Base-by-base conservation (phyloP, 2,888 invertebrate genomes). In the Poecilus cupreus region DNA sequence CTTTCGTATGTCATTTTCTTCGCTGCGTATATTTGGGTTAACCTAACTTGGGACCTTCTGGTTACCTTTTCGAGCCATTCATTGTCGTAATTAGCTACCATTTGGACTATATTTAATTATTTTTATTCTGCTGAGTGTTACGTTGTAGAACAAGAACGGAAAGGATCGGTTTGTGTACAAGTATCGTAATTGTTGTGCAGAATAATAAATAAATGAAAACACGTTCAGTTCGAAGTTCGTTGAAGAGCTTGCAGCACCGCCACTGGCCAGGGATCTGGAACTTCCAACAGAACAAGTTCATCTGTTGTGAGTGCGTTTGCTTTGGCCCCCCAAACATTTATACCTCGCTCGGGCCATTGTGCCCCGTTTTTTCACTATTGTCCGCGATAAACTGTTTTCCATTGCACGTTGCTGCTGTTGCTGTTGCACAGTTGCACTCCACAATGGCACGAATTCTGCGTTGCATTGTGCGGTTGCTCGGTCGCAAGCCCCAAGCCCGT, bases 341-440 rank as follows among this genome's bases (percentile, higher is more conserved):
- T 57, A 72, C 72, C 43, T 2, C 43, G 20, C n/a, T 46, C 43
- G 43, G 64, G 24, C 22, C 13, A 72, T 72, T 72, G 72, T 43
- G 39, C 22, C 20, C 18, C 46, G 39, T 43, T 72, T 60, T 72
- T 72, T 72, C 72, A 72, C 39, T 46, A 72, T 72, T 72, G 72
- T 72, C 39, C 43, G 22, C 37, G 46, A 72, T 72, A 72, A 72
- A 72, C 72, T 72, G 46, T 72, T 72, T 72, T 72, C 72, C 72
- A 72, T 72, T 72, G 72, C 22, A 22, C 46, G 43, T 22, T 43
- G 22, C 18, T 54, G 54, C 13, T 13, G 54, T 54, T 54, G 18
- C 54, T 13, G 18, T 54, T 54, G 10, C 54, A 32, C 32, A 8
- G 4, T 8, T 32, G 32, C 32, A 32, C 32, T 32, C 4, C 4